Evolutionary conservation across 2,797 vertebrate genomes (phyloP), one percentile per base, ranked within the genome.

Genomic region (Pteronotus mesoamericanus): DNA sequence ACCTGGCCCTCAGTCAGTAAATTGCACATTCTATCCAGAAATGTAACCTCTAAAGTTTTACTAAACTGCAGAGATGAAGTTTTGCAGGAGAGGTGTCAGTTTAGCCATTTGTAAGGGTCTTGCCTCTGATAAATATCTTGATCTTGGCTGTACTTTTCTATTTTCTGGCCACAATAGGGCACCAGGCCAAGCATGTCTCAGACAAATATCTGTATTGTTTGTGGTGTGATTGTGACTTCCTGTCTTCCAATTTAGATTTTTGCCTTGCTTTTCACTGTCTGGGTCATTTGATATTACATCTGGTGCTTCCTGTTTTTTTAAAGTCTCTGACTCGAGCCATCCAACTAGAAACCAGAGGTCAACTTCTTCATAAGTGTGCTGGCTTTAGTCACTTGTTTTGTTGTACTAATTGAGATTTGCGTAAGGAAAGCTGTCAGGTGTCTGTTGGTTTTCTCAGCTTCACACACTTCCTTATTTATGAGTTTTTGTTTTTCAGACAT

Each of bases 221-320:
- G 98, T 98, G 98, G 98, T 96, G 97, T 97, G 97, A 98, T 96
- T 97, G 98, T 98, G 98, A 98, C 98, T 99, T 98, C 98, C 98
- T 98, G 98, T 98, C 98, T 98, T 98, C 98, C 98, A 98, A 96
- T 98, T 98, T 98, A 98, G 98, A 96, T 97, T 97, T 93, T 95
- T 97, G 98, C 97, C 94, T 98, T 96, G 96, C 97, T 98, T 98
- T 97, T 97, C 96, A 96, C 98, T 95, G 98, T 98, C 98, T 99
- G 98, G 98, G 98, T 98, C 98, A 98, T 97, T 98, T 97, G 95
- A 91, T 97, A 98, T 98, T 98, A 98, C 98, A 98, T 98, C 98
- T 98, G 98, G 98, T 69, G 97, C 98, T 98, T 99, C 98, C 98
- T 99, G 98, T 98, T 99, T 98, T 98, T 98, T 98, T 98, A 96